Evolutionary conservation across 2,113 vertebrate species (phyloP).

Genomic region (Malurus elegans): DNA sequence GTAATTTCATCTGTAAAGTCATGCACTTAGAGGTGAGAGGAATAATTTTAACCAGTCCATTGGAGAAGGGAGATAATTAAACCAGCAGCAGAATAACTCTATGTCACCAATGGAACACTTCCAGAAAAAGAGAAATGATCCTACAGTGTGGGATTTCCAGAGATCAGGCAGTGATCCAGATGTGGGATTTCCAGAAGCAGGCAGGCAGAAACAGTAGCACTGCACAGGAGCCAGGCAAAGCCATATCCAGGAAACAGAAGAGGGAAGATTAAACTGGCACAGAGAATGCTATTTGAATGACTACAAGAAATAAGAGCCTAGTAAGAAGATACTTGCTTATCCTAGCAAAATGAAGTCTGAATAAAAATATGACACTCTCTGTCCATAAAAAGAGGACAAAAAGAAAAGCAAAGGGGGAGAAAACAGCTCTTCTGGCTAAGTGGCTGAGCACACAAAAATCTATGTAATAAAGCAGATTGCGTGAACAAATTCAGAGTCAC

Average conservation of each 20-base stretch:
- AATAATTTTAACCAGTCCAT: neutral
- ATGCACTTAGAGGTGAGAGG: neutral
- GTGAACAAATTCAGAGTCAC: neutral
- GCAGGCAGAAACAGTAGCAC: neutral
- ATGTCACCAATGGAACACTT: neutral
- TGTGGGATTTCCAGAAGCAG: neutral
- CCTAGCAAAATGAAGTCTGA: neutral
- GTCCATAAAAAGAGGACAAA: neutral
- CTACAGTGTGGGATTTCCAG: neutral
- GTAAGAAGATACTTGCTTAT: neutral
- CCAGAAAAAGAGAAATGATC: neutral
- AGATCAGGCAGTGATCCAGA: conserved; percentile 5
- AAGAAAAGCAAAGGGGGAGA: neutral
- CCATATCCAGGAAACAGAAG: neutral
- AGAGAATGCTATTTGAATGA: neutral
- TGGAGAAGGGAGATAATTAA: neutral
- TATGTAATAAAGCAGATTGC: neutral
- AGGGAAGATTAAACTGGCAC: neutral
- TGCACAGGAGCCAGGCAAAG: neutral
- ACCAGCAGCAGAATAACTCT: neutral
- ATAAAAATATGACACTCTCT: neutral
- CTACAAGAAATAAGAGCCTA: neutral
- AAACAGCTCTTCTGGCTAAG: neutral
- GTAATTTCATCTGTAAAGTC: neutral
- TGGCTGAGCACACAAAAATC: neutral